Evolutionary conservation across 2,113 vertebrate species (phyloP), one percentile per base, ranked within the genome.

Genomic region (Thalassarche chlororhynchos): DNA sequence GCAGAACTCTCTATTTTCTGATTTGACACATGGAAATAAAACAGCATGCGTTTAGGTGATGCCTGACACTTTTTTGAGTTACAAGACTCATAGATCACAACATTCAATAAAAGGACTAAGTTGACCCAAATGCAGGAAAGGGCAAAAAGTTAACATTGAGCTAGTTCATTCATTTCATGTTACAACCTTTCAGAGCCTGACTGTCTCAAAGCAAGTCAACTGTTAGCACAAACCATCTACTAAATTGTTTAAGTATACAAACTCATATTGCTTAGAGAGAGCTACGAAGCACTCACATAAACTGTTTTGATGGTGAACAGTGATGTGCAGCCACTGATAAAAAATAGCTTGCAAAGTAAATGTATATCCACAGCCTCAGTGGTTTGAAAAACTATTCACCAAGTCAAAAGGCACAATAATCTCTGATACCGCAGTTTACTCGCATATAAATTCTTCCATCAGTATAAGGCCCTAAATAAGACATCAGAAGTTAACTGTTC

Each of bases 191-290:
- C 69, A 60, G 52, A 87, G 87, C 69, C 80, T 36, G 40, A 57
- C 34, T 57, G 89, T 75, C 89, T 93, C 96, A 62, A 84, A 91
- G 87, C 94, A 85, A 93, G 74, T 36, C 74, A 93, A 84, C 70
- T 1, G 0, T 52, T 85, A 79, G 70, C 84, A 93, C 65, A 95
- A 89, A 91, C 82, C 81, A 91, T 29, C 78, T n/a, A 76, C 65
- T 83, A 91, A 84, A 93, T 69, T 95, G 84, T 88, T 89, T 69
- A 91, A 91, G 51, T 60, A 61, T 46, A 78, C 84, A 74, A 91
- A 61, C 57, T 93, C 40, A 14, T 28, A 75, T 61, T 93, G 81
- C 97, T 82, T 76, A 21, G 65, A 94, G 84, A 82, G 69, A 40
- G n/a, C 84, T 75, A 64, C 94, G 89, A 64, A 96, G 65, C 87